These are phyloP conservation scores for Syngnathus floridae DNA, from an alignment of 2,113 vertebrate genomes.

Conservation along the genomic window DNA sequence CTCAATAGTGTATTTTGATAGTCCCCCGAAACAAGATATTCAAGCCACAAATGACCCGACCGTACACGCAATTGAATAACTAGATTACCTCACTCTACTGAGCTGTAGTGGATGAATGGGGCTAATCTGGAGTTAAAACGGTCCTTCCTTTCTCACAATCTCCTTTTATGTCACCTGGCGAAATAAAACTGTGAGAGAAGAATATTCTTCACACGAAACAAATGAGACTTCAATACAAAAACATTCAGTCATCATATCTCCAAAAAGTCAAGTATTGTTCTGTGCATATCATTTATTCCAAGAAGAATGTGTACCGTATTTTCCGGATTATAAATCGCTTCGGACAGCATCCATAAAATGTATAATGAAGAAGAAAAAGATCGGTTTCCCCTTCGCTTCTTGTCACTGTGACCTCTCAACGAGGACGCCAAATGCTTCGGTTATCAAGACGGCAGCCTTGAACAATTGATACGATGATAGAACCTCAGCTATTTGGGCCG, in stretches of 20 bases:
- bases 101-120: constrained; percentile 36
- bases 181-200: constrained; percentile 2
- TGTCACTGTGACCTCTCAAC: constrained; percentile 1
- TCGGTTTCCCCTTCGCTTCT: not conserved
- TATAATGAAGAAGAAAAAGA: constrained; percentile 13
- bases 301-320: not conserved
- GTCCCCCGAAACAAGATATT: not conserved
- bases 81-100: constrained; percentile 49
- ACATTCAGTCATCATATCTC: not conserved
- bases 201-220: not conserved
- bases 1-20: constrained; percentile 2
- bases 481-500: not conserved
- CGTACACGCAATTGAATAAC: constrained; percentile 55
- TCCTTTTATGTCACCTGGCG: constrained; percentile 5
- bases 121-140: constrained; percentile 45
- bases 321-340: no score
- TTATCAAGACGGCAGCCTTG: not conserved
- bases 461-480: not conserved
- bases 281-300: no score
- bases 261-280: constrained; percentile 4
- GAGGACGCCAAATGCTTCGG: constrained; percentile 11
- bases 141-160: constrained; percentile 17
- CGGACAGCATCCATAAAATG: not conserved
- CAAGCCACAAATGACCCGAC: constrained; percentile 8
- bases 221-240: not conserved